Evolutionary conservation across 2,113 vertebrate species (phyloP), one percentile per base, ranked within the genome.

Genomic region (Gavialis gangeticus): DNA sequence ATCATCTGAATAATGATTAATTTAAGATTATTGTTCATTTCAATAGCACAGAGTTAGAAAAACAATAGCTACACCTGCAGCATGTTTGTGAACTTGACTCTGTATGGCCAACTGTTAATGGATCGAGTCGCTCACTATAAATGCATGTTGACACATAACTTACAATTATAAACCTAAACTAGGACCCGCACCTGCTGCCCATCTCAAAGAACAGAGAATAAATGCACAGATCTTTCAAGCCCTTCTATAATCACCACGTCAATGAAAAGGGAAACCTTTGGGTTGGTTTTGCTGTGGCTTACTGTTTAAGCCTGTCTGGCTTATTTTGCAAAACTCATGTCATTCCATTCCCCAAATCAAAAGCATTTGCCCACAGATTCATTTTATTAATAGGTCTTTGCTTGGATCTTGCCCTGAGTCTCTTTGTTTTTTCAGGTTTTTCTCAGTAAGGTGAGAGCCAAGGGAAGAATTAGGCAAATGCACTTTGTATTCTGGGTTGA

Each of bases 31-130:
- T 92, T 63, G 58, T 88, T 78, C 7, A 0, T 90, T 92, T 96
- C 93, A 90, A 88, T 67, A 87, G 91, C 84, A 92, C 79, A n/a
- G 78, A 91, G 96, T 37, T 10, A 15, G 57, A 81, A 64, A 92
- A 93, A 97, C 96, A 97, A 96, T 75, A 67, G 88, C 91, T 96
- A 93, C 97, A 97, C 97, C 97, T 98, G 97, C 97, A 91, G 90
- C 54, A 84, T 97, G 97, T 97, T 97, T 97, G 96, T 86, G 93
- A 92, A 86, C 85, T 78, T 78, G 1, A 0, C 64, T 95, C 63
- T 87, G 93, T 87, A 92, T 91, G 91, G 94, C 0, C 8, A 95
- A 73, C 94, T 91, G 96, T 95, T 95, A 95, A 97, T 91, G 93
- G 97, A 97, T 34, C 3, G 88, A 58, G 87, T 82, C 88, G 95